A percentile compares a stretch with the other conserved stretches of the same genome.
Conservation (phyloP, 2,888 invertebrate genomes). For the Drosophila phalerata region DNA sequence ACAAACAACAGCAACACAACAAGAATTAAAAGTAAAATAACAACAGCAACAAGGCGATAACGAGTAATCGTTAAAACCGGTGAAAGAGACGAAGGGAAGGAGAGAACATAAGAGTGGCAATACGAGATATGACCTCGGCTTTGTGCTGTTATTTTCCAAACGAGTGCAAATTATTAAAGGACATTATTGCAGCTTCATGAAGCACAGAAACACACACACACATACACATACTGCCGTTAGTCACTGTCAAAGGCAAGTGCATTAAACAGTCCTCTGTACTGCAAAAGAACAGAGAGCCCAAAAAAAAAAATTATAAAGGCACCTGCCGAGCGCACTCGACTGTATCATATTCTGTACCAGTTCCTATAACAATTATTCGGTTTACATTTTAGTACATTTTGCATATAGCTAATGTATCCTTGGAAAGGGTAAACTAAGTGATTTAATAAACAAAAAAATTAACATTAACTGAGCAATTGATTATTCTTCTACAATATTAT, state of each 20-base stretch:
- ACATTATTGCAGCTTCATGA: slow-evolving; percentile 83
- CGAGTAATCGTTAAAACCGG: slow-evolving; percentile 14
- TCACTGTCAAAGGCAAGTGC: slow-evolving; percentile 65
- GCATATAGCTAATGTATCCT: too few relatives aligned
- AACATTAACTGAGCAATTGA: neutral
- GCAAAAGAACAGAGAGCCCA: neutral
- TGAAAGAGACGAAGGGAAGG: slow-evolving; percentile 6
- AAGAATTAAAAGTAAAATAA: slow-evolving; percentile 25
- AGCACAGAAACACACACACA: slow-evolving; percentile 49
- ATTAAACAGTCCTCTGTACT: slow-evolving; percentile 31
- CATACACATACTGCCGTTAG: slow-evolving; percentile 26
- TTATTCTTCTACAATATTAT: too few relatives aligned
- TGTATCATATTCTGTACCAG: neutral
- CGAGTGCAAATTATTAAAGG: slow-evolving; percentile 84
- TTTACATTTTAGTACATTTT: neutral
- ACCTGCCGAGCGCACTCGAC: neutral
- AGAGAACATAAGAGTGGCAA: slow-evolving; percentile 18
- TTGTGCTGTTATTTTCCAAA: slow-evolving; percentile 82
- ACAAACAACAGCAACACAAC: slow-evolving; percentile 4
- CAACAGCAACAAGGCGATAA: slow-evolving; percentile 13
- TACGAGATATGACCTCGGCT: slow-evolving; percentile 54
- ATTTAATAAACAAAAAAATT: slow-evolving; percentile 8
- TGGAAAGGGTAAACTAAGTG: too few relatives aligned
- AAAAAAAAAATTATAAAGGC: neutral
- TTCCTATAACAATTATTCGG: neutral